phyloP scores from a whole-genome alignment of 2,113 vertebrate genomes.

The Pomatostomus ruficeps region DNA sequence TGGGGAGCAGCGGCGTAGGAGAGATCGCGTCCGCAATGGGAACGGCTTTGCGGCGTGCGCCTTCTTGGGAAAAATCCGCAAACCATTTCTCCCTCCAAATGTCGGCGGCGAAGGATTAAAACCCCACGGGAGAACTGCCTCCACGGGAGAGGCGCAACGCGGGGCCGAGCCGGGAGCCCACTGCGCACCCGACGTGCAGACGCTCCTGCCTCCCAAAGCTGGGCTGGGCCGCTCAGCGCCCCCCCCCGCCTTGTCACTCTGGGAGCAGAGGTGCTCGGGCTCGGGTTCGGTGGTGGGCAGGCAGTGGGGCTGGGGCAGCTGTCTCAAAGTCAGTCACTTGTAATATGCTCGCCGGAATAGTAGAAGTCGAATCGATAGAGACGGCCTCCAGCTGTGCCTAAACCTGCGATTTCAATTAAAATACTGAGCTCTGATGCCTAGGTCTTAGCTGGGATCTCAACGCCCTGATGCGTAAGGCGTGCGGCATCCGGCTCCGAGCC shows the following conservation, averaged over 20 bases:
- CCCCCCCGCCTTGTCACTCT: not conserved
- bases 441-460: not conserved
- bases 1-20: not conserved
- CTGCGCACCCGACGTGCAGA: not conserved
- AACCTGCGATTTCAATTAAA: constrained; percentile 65
- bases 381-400: constrained; percentile 66
- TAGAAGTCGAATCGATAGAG: constrained; percentile 48
- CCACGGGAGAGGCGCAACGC: not conserved
- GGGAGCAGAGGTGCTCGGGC: not conserved
- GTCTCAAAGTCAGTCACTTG: not conserved
- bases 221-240: not conserved
- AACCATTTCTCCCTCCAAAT: not conserved
- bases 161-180: not conserved
- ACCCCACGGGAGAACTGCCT: not conserved
- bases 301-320: not conserved
- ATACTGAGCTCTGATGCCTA: not conserved
- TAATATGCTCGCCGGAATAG: constrained; percentile 25
- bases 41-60: not conserved
- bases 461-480: not conserved
- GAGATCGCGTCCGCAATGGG: not conserved
- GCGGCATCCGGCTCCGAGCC: not conserved
- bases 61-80: not conserved
- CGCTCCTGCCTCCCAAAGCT: not conserved
- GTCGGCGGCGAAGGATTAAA: not conserved
- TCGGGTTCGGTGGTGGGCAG: not conserved